These are phyloP conservation scores for Lemur catta DNA, from an alignment of 2,797 vertebrate species.

Conservation along the genomic window DNA sequence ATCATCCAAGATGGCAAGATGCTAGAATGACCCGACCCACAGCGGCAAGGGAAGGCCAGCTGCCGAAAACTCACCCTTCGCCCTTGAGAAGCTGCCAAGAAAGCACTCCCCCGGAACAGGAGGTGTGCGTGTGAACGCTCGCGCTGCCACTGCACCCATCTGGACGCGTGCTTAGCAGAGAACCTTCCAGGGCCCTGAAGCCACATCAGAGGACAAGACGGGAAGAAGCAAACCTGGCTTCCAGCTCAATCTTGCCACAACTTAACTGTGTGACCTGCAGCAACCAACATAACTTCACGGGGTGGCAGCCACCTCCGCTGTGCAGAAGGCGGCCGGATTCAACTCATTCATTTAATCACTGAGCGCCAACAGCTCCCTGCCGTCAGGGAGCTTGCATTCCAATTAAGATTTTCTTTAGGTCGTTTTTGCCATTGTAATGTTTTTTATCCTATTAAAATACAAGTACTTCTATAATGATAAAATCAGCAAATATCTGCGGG, in stretches of 20 bases:
- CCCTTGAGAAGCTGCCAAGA: conserved; percentile 70
- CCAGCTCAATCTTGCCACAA: not conserved
- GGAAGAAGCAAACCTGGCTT: not conserved
- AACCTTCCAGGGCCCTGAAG: conserved; percentile 8
- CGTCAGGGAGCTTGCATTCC: not conserved
- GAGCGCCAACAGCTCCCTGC: not conserved
- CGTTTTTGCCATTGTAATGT: not conserved
- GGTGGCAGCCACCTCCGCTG: not conserved
- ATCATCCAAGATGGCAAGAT: conserved; percentile 27
- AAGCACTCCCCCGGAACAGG: conserved; percentile 39
- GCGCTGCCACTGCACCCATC: not conserved
- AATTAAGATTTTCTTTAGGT: not conserved
- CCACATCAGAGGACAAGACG: not conserved
- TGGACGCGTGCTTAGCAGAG: not conserved
- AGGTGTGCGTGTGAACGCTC: not conserved
- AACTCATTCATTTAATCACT: not conserved
- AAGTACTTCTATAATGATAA: not conserved
- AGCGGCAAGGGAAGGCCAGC: conserved; percentile 50
- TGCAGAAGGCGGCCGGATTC: not conserved
- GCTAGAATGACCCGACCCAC: not conserved
- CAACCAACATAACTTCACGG: not conserved
- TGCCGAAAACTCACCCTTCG: conserved; percentile 43
- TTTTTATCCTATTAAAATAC: not conserved
- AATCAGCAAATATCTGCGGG: not conserved
- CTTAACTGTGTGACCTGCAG: not conserved